Evolutionary conservation across 2,797 vertebrate species (phyloP), one percentile per base, ranked within the genome.

Genomic region (Malurus splendens): DNA sequence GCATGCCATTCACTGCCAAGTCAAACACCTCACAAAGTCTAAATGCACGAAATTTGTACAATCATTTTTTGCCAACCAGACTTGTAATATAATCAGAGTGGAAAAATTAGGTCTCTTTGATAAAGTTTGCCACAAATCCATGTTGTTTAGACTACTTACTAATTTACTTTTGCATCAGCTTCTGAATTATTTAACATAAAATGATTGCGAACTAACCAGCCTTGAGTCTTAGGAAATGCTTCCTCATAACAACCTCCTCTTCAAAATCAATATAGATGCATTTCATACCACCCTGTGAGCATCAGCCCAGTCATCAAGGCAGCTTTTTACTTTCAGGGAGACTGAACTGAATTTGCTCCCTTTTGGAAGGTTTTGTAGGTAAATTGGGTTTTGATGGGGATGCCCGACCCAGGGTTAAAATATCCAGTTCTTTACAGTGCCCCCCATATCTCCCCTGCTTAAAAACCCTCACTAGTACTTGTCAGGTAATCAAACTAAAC

Each of bases 101-200:
- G 10, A 60, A 86, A 84, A 93, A 94, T 91, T 83, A 90, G 30
- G 41, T 87, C 82, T 81, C 84, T 94, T 95, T 94, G 79, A 93
- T 81, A 87, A 91, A 87, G 86, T 76, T 87, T 93, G 77, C 74
- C 85, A 87, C 74, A 93, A 90, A 94, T 3, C 15, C 32, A 3
- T 18, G 39, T 48, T n/a, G 2, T 92, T 92, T 86, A 74, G 68
- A 55, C 60, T 79, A 82, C 90, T 95, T 77, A 51, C 72, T 88
- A 86, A 92, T 91, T 90, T 86, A 88, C 81, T 88, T 92, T 74
- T 82, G 65, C 81, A 80, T 90, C 68, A 82, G 65, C 61, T 91
- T 61, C 83, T 91, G 77, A 94, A 88, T 92, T 93, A 94, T 94
- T 93, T 88, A 90, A 83, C 57, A 52, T 36, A 7, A 85, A 90